A percentile compares a stretch with the other conserved stretches of the same genome.
phyloP scores from a whole-genome alignment of 2,888 invertebrate species.

The Ernsta delagoae region DNA sequence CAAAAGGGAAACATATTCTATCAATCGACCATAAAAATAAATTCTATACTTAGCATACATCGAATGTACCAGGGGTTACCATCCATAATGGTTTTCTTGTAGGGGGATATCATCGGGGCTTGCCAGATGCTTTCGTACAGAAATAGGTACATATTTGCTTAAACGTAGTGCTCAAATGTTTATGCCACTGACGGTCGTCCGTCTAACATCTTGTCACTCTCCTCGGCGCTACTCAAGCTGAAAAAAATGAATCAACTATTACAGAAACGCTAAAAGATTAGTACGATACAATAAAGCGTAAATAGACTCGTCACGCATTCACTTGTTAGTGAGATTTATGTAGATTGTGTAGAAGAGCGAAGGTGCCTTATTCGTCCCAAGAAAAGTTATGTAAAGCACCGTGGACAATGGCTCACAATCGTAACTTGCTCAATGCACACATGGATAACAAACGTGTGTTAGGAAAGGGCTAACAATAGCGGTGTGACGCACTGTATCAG shows the following conservation, averaged over 20 bases:
- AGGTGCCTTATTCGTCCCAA: constrained; percentile 28
- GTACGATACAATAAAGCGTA: not conserved
- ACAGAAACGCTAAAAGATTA: not conserved
- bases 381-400: constrained; percentile 55
- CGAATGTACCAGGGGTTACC: constrained; percentile 42
- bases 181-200: constrained; percentile 89
- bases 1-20: constrained; percentile 39
- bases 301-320: constrained; percentile 12
- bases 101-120: constrained; percentile 58
- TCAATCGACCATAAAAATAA: constrained; percentile 62
- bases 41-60: constrained; percentile 60
- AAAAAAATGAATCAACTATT: constrained; percentile 48
- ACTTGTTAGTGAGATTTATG: constrained; percentile 34
- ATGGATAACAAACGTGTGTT: constrained; percentile 16
- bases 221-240: constrained; percentile 88
- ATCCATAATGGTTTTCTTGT: constrained; percentile 42
- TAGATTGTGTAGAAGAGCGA: constrained; percentile 20
- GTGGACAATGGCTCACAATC: constrained; percentile 52
- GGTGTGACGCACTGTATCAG: constrained; percentile 42
- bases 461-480: constrained; percentile 35
- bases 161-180: constrained; percentile 54
- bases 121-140: constrained; percentile 54
- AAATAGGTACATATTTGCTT: constrained; percentile 47
- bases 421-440: constrained; percentile 3
- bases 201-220: constrained; percentile 91